Base-by-base conservation (phyloP, 2,888 invertebrate species). In the Lithosia quadra region DNA sequence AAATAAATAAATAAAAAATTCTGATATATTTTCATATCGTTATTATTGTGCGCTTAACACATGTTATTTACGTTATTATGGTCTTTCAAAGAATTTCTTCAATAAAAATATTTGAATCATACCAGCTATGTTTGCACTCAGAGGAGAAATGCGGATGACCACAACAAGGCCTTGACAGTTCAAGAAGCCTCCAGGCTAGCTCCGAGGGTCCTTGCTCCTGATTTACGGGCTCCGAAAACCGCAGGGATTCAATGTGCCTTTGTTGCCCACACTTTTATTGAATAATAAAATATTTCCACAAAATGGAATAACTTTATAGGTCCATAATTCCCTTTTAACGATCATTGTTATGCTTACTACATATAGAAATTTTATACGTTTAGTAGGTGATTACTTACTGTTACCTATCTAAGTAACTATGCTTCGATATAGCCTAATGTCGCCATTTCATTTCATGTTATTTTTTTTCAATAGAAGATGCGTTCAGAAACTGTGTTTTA, bases 221-320 rank as follows among this genome's bases (percentile, higher is more conserved):
- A 94, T 93, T 95, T 94, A 94, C 88, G 85, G 89, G 86, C 89
- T 84, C 91, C 91, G 82, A 92, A 92, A 94, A 93, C 95, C 94
- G 86, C 94, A 94, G 88, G 88, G 89, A 91, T 87, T 88, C 92
- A 92, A 94, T 92, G 91, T 90, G 90, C 93, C 93, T 94, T 94
- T 95, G 94, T 94, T 92, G 89, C 85, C 84, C 83, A 88, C 86
- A 83, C 84, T 92, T 94, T 95, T 95, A 94, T 94, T 94, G 93
- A 92, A 94, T 90, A 93, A 94, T 95, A 94, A 94, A 94, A 92
- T 88, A 90, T 91, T 92, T 90, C 87, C 88, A 87, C 91, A 91
- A 93, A 92, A 93, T 93, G 92, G 86, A 90, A 90, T 85, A 83
- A 87, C 86, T 94, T 94, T 94, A 94, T 93, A 92, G 94, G 89